Evolutionary conservation across 2,888 invertebrate species (phyloP).

Genomic region (Amiota mariae): DNA sequence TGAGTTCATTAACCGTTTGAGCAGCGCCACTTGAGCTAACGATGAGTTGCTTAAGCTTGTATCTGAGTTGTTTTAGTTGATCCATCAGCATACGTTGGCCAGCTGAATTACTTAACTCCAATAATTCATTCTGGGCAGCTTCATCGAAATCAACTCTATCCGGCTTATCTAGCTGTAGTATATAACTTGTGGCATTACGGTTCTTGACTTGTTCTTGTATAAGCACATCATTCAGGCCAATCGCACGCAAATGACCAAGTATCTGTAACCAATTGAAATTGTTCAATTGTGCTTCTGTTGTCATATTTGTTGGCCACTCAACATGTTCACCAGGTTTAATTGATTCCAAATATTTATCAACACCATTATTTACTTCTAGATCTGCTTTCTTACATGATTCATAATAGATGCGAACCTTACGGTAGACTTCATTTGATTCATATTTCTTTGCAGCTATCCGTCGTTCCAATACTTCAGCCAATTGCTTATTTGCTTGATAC

Average conservation of each 20-base stretch:
- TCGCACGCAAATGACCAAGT: slow-evolving; percentile 44
- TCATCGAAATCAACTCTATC: slow-evolving; percentile 31
- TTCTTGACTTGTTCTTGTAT: slow-evolving; percentile 42
- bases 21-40: neutral
- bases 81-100: slow-evolving; percentile 22
- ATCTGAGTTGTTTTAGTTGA: slow-evolving; percentile 34
- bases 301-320: slow-evolving; percentile 39
- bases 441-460: slow-evolving; percentile 22
- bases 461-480: slow-evolving; percentile 35
- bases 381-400: slow-evolving; percentile 40
- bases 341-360: slow-evolving; percentile 40
- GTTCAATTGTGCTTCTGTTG: neutral
- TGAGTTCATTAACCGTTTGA: slow-evolving; percentile 36
- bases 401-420: slow-evolving; percentile 43
- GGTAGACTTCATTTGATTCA: slow-evolving; percentile 39
- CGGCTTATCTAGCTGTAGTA: slow-evolving; percentile 38
- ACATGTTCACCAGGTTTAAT: slow-evolving; percentile 40
- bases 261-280: slow-evolving; percentile 44
- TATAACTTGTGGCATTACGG: slow-evolving; percentile 44
- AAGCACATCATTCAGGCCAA: slow-evolving; percentile 45
- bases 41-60: slow-evolving; percentile 26
- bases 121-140: slow-evolving; percentile 34
- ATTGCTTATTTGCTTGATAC: slow-evolving; percentile 35
- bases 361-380: slow-evolving; percentile 33
- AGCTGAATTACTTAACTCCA: slow-evolving; percentile 27